A percentile compares a stretch with the other conserved stretches of the same genome.
Evolutionary conservation across 2,113 vertebrate species (phyloP).

Genomic region (Synchiropus splendidus): DNA sequence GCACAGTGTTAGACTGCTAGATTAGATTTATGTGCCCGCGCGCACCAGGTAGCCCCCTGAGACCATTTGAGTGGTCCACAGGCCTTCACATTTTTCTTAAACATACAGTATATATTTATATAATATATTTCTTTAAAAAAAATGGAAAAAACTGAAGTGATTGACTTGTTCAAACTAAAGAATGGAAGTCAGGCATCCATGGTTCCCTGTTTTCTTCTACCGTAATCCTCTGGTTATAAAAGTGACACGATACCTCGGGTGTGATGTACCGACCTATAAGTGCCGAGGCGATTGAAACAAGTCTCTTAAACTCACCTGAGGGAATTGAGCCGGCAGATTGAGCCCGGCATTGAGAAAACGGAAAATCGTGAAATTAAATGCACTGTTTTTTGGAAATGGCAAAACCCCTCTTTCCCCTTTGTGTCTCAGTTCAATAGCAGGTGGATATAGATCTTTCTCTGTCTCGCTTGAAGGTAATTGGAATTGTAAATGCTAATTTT

Average conservation of each 20-base stretch:
- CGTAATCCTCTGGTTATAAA: conserved; percentile 61
- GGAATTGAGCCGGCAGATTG: conserved; percentile 26
- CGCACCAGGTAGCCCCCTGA: too few relatives aligned
- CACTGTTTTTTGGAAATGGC: conserved; percentile 19
- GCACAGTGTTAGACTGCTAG: too few relatives aligned
- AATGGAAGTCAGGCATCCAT: too few relatives aligned
- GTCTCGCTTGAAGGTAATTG: conserved; percentile 48
- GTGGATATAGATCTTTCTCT: conserved; percentile 21
- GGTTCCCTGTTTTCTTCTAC: conserved; percentile 33
- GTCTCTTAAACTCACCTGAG: conserved; percentile 62
- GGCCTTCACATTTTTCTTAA: too few relatives aligned
- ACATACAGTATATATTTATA: too few relatives aligned
- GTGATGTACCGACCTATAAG: conserved; percentile 64
- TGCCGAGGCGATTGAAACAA: conserved; percentile 41
- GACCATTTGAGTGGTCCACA: too few relatives aligned
- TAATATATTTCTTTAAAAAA: too few relatives aligned
- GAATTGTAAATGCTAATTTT: conserved; percentile 58
- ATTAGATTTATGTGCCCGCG: too few relatives aligned
- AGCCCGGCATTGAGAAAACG: conserved; percentile 32
- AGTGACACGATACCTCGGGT: conserved; percentile 61
- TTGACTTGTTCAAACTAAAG: too few relatives aligned
- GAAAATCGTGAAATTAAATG: conserved; percentile 33
- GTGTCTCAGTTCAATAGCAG: conserved; percentile 29
- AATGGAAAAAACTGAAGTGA: too few relatives aligned
- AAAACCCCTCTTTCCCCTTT: conserved; percentile 16